Evolutionary conservation across 2,113 vertebrate species (phyloP), one percentile per base, ranked within the genome.

Genomic region (Piprites chloris): DNA sequence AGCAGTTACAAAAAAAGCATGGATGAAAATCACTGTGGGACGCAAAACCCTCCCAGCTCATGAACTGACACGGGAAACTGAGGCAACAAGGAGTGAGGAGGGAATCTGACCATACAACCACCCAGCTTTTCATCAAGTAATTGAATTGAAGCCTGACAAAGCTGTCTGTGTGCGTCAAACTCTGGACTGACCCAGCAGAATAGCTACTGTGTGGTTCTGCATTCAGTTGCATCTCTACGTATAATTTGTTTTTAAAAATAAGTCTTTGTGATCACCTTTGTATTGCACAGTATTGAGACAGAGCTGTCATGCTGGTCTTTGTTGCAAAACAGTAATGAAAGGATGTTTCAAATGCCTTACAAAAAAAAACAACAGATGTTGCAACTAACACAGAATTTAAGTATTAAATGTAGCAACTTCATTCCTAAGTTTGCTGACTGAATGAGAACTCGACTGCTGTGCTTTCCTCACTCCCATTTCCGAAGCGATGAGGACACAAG

Each of bases 271-370:
- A 53, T 87, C 2, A 0, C 53, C 49, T 73, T 82, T 87, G 85
- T 69, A 73, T 91, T 85, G 62, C 72, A 93, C 49, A 50, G 78
- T 56, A 42, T 95, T 94, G 88, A 93, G 95, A 95, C 90, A 96
- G 44, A 94, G 72, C 85, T 53, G 85, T 83, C 78, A 59, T 1
- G 12, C 74, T 88, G 71, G 78, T 93, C 95, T 91, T 28, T 52
- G 62, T 95, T 97, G 90, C 94, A 90, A 95, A 92, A 95, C 78
- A 37, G n/a, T 96, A 91, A 97, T 79, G 90, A 96, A 89, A 89
- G 87, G 56, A 85, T 93, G 81, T 91, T 85, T 65, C 44, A 72
- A 82, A 93, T 85, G 85, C 49, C 78, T 85, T 65, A 73, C 74
- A 59, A 87, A 59, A 2, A 50, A 27, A 52, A 52, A 50, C 7